Evolutionary conservation across 2,113 vertebrate species (phyloP), one percentile per base, ranked within the genome.

Genomic region (Solea solea): DNA sequence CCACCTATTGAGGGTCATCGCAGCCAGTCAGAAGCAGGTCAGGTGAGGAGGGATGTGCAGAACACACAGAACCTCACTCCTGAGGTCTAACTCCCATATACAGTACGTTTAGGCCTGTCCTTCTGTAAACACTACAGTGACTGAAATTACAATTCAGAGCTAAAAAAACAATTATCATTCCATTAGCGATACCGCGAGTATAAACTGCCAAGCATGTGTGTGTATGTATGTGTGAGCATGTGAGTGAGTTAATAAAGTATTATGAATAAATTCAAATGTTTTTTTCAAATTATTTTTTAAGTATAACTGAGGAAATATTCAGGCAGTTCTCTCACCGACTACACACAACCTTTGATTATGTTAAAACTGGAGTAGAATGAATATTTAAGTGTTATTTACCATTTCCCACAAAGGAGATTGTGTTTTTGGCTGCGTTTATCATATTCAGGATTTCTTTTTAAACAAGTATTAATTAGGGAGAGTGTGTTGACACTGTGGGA

Each of bases 11-110:
- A 34, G 50, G 46, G 21, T 66, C 14, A 27, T 66, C 58, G 75
- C 64, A 76, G 78, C 69, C 51, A 52, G 51, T 74, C 59, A 66
- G 71, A 54, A 73, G 77, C 82, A 70, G 79, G 56, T 74, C 76
- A 68, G 65, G 44, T 69, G 56, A 64, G 25, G 70, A 39, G 71
- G 64, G 64, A 65, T 73, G 82, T 85, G 72, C 80, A 83, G 64
- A 72, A 66, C 41, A 78, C 76, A 76, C 27, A 75, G 3, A 49
- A n/a, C 14, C 50, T 21, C 74, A 61, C 64, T 63, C 54, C 71
- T 56, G 21, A 21, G 21, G 27, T 81, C 68, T 54, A 61, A 69
- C 65, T 50, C 42, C 9, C 9, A 27, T 46, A 2, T 41, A 2
- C 34, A 16, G 11, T 73, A 34, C 44, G 13, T 45, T 44, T 34